Conservation (phyloP, 64 coral and sea anemone species). For the Stylophora pistillata region DNA sequence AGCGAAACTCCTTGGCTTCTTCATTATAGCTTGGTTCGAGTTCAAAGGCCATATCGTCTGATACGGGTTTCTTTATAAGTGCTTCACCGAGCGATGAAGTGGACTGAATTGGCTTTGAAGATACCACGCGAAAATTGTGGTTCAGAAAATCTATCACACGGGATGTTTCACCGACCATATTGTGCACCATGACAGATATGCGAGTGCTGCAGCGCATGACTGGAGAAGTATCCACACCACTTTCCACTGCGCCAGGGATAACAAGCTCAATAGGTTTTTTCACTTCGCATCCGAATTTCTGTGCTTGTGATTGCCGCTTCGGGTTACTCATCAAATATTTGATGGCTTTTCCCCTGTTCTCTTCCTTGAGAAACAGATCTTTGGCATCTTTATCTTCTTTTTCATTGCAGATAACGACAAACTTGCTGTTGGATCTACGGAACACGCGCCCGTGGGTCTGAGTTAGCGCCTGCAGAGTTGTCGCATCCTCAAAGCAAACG, state of each 20-base stretch:
- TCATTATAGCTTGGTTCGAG: constrained; percentile 7
- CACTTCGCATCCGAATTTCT: constrained; percentile 13
- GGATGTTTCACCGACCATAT: neutral
- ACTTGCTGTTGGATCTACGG: constrained; percentile 72
- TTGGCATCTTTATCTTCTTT: constrained; percentile 43
- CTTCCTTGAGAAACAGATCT: constrained; percentile 53
- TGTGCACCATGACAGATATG: neutral
- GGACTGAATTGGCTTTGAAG: neutral
- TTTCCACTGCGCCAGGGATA: neutral
- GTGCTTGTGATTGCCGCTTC: neutral
- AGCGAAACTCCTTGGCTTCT: constrained; percentile 10
- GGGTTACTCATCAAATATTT: constrained; percentile 9
- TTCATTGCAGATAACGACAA: constrained; percentile 79
- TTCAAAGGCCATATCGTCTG: constrained; percentile 2
- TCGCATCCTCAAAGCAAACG: constrained; percentile 78
- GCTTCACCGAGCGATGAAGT: neutral
- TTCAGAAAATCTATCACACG: constrained; percentile 16
- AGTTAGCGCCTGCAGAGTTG: constrained; percentile 56
- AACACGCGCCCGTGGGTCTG: constrained; percentile 82
- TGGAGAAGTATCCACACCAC: neutral
- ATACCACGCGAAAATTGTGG: neutral
- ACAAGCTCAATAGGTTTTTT: neutral
- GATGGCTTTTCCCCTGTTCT: constrained; percentile 76
- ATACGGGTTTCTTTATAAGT: neutral
- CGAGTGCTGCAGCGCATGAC: neutral